phyloP scores from a whole-genome alignment of 1,140 invertebrate genomes.

The Aphaenogaster floridana region DNA sequence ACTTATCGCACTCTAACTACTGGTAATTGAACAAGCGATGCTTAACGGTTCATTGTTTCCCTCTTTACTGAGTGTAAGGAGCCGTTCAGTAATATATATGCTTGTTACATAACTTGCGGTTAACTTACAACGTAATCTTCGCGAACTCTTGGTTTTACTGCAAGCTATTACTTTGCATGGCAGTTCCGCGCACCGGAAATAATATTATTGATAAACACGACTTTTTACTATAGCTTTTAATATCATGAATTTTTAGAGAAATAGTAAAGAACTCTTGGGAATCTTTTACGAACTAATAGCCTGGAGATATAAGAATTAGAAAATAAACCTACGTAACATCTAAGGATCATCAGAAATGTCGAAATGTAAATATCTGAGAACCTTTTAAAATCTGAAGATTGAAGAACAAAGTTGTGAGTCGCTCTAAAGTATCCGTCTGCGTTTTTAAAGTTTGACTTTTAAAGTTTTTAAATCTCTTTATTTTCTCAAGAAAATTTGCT shows the following conservation, averaged over 20 bases:
- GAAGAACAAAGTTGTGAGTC: not conserved
- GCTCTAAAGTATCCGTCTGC: not conserved
- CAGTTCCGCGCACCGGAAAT: constrained; percentile 4
- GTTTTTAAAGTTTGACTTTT: not conserved
- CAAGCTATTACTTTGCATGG: not conserved
- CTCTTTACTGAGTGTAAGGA: constrained; percentile 6
- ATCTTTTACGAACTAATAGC: not conserved
- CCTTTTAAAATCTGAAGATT: not conserved
- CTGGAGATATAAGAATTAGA: not conserved
- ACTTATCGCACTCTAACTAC: constrained; percentile 31
- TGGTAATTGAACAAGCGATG: constrained; percentile 35
- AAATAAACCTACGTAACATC: not conserved
- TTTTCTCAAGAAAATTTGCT: not conserved
- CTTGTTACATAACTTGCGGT: constrained; percentile 26
- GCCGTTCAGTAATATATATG: constrained; percentile 3
- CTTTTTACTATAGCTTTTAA: not conserved
- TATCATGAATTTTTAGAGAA: not conserved
- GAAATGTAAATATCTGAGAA: not conserved
- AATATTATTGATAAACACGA: not conserved
- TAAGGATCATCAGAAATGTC: not conserved
- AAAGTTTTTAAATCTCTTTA: not conserved
- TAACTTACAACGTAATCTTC: constrained; percentile 26
- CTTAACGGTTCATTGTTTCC: constrained; percentile 51
- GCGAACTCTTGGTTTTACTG: constrained; percentile 2
- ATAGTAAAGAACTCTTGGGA: not conserved